phyloP scores from a whole-genome alignment of 2,797 vertebrate species.

The Sebastes hubbsi region DNA sequence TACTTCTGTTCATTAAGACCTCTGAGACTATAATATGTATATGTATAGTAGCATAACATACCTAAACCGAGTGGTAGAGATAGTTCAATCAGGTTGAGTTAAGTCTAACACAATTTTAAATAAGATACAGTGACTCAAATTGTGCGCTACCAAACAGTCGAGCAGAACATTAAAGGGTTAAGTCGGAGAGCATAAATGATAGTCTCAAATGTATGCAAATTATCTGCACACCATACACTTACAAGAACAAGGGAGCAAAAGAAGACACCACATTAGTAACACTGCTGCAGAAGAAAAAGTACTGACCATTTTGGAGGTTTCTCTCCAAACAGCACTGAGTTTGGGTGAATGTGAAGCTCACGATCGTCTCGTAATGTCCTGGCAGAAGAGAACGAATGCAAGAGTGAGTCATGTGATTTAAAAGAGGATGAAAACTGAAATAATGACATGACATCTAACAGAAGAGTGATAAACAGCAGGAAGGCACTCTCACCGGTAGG shows the following conservation, averaged over 20 bases:
- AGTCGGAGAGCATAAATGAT: background rate
- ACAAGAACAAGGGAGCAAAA: background rate
- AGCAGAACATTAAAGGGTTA: too few relatives aligned
- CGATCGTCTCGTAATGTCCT: conserved; percentile 97
- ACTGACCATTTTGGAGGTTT: conserved; percentile 96
- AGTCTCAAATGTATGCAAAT: background rate
- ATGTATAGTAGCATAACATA: too few relatives aligned
- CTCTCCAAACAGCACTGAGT: conserved; percentile 95
- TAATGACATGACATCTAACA: background rate
- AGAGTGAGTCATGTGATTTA: background rate
- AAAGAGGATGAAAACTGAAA: background rate
- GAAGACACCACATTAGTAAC: background rate
- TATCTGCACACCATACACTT: background rate
- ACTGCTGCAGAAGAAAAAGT: background rate
- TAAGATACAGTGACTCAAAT: too few relatives aligned
- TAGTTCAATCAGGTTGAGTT: too few relatives aligned
- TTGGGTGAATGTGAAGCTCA: conserved; percentile 96
- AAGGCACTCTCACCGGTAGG: conserved; percentile 86
- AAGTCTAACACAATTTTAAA: too few relatives aligned
- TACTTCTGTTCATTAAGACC: too few relatives aligned
- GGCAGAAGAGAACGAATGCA: background rate
- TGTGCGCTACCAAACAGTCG: too few relatives aligned
- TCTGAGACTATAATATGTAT: too few relatives aligned
- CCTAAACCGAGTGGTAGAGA: too few relatives aligned
- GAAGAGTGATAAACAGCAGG: background rate